Base-by-base conservation (phyloP, 2,797 vertebrate species). In the Spinus pinus region DNA sequence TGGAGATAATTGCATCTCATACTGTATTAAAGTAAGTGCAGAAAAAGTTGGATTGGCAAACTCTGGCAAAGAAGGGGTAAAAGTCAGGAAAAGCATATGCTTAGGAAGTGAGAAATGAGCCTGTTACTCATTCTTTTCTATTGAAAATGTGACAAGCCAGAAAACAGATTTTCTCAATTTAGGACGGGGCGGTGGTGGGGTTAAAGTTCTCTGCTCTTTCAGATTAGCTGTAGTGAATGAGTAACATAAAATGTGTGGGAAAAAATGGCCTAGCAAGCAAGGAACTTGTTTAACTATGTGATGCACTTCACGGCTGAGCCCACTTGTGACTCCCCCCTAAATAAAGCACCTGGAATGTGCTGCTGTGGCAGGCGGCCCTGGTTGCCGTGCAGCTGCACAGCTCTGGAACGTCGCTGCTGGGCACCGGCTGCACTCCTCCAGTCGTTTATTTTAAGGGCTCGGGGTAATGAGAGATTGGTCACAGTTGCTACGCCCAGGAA, bases 1-100 rank as follows among this genome's bases (percentile, higher is more conserved):
- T 89, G 98, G 99, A 92, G 99, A 99, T 98, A 99, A 99, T 97
- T 99, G 99, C 97, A 98, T 99, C 94, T 99, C 99, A 65, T 99
- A 99, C 94, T 99, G 99, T 96, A 96, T 99, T 97, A 99, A 99
- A 98, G 99, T 99, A 98, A 98, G 98, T 98, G 96, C 80, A 78
- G 74, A 88, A 81, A 77, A 91, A 17, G 24, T 73, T 58, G 49
- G 30, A 50, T 82, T 83, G 79, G 78, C 72, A 74, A 81, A 90
- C 66, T 65, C 33, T 88, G 80, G 53, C 54, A 80, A 81, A 69
- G 51, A 31, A 3, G 9, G 50, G 39, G 64, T 79, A 27, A 70
- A 64, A 88, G n/a, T 46, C 37, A 25, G 72, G 82, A 85, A 82
- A 88, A 70, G 30, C 31, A 8, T 62, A 10, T 46, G 57, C 60